These are phyloP conservation scores for Macrotis lagotis DNA, from an alignment of 2,113 vertebrate species.

Conservation along the genomic window DNA sequence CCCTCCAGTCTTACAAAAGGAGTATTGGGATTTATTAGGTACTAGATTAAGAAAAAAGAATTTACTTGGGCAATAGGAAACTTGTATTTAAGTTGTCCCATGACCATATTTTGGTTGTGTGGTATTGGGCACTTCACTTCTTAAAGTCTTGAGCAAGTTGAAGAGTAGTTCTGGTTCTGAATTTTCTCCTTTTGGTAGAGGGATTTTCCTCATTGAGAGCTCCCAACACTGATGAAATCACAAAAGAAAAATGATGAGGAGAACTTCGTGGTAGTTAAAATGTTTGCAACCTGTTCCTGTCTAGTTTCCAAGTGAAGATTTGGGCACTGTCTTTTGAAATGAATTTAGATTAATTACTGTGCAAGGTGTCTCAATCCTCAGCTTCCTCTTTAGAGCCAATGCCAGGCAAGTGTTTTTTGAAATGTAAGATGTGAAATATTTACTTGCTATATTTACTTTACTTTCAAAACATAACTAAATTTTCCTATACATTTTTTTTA, in stretches of 20 bases:
- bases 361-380: background rate
- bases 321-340: conserved; percentile 40
- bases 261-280: conserved; percentile 12
- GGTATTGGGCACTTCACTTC: background rate
- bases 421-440: conserved; percentile 27
- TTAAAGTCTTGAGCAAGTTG: background rate
- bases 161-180: background rate
- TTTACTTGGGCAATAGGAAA: background rate
- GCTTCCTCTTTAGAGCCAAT: conserved; percentile 33
- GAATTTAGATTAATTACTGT: conserved; percentile 13
- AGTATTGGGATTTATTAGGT: conserved; percentile 45
- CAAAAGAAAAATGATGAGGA: background rate
- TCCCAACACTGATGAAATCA: background rate
- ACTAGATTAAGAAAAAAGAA: background rate
- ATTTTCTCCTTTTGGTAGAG: background rate
- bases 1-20: background rate
- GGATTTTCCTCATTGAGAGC: background rate
- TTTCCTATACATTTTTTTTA: conserved; percentile 44
- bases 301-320: conserved; percentile 7
- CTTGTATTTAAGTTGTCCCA: background rate
- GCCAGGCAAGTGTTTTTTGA: conserved; percentile 32
- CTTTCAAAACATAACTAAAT: conserved; percentile 59
- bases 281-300: conserved; percentile 5
- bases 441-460: conserved; percentile 14
- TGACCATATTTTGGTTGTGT: background rate